Evolutionary conservation across 2,113 vertebrate genomes (phyloP).

Genomic region (Anoplopoma fimbria): DNA sequence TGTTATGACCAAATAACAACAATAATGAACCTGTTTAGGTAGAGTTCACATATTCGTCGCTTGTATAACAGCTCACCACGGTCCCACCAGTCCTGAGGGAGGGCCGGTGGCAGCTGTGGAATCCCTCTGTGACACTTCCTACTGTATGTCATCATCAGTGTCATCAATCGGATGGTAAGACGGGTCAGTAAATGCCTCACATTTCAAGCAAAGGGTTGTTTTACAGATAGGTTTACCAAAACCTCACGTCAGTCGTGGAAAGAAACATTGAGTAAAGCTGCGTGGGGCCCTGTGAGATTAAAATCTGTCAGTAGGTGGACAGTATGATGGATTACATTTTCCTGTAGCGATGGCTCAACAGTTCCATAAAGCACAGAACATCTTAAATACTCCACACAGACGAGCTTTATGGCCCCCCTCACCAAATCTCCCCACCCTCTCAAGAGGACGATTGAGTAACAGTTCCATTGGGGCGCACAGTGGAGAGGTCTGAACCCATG

Average conservation of each 20-base stretch:
- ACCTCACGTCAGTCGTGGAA: constrained; percentile 16
- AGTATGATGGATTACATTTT: constrained; percentile 45
- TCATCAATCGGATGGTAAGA: constrained; percentile 25
- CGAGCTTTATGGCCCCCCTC: constrained; percentile 10
- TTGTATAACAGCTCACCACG: background rate
- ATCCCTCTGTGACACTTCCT: constrained; percentile 31
- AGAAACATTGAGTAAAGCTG: constrained; percentile 13
- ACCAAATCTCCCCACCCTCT: constrained; percentile 48
- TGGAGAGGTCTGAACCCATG: constrained; percentile 18
- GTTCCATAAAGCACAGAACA: constrained; percentile 33
- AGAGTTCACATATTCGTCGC: background rate
- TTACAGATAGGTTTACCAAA: constrained; percentile 27
- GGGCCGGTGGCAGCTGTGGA: constrained; percentile 26
- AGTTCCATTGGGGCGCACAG: constrained; percentile 12
- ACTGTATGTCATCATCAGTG: constrained; percentile 31
- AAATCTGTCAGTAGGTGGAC: background rate
- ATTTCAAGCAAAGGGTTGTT: constrained; percentile 3
- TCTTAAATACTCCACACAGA: background rate
- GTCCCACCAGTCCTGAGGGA: background rate
- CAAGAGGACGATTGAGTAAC: constrained; percentile 50
- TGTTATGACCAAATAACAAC: constrained; percentile 13
- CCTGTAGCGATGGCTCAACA: constrained; percentile 28
- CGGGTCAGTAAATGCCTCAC: constrained; percentile 31
- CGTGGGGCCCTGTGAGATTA: constrained; percentile 6
- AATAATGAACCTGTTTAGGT: constrained; percentile 10